Base-by-base conservation (phyloP, 2,113 vertebrate species). In the Irena cyanogastra region DNA sequence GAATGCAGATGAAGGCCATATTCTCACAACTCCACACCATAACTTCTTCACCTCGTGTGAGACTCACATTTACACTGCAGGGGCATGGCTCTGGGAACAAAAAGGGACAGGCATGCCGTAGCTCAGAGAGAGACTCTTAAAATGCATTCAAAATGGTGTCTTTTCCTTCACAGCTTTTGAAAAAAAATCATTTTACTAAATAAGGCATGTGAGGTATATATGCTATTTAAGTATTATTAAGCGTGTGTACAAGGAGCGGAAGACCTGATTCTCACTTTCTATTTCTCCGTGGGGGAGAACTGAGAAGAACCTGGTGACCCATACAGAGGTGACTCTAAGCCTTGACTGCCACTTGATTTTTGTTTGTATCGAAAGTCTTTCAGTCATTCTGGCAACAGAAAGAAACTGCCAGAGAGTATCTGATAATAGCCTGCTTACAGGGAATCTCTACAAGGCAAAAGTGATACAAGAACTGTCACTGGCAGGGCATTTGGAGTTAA, bases 1-100 rank as follows among this genome's bases (percentile, higher is more conserved):
- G 92, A 95, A 96, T 95, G 79, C 72, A 96, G 94, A 97, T 96
- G 95, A 95, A 96, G 93, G 92, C 92, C 90, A 94, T 91, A 93
- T 97, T 97, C 97, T 96, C 97, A 95, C 79, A 94, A 71, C 94
- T 93, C 75, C 44, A 61, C 4, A 6, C 83, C 77, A 45, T 96
- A 95, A 96, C 94, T 96, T 89, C 92, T 92, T 96, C 96, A 97
- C 95, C 92, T 97, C 59, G 10, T 75, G 52, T 3, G 14, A 86
- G 64, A 68, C 74, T 80, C 3, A 0, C 77, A 89, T 96, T 95
- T 92, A 64, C 1, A 6, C 52, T 39, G 50, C 9, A 9, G 41
- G 47, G 61, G 16, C 44, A 19, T n/a, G 60, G 60, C 20, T 84
- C 78, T 84, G 86, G 72, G 88, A 90, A 91, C 71, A 89, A 87